Evolutionary conservation across 2,888 invertebrate species (phyloP), one percentile per base, ranked within the genome.

Genomic region (Leucania comma): DNA sequence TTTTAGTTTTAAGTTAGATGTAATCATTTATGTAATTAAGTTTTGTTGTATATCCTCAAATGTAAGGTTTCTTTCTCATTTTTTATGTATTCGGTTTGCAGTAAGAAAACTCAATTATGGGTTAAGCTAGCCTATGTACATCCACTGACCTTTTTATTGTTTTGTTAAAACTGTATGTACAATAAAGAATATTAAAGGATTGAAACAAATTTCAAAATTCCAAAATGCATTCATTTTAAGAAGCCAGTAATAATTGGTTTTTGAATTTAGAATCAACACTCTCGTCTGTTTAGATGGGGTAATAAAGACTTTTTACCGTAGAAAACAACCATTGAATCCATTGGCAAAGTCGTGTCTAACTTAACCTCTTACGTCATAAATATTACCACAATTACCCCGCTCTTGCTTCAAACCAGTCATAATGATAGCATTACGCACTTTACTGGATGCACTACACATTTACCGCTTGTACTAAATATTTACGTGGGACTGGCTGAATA

Each of bases 401-500:
- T 51, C n/a, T 46, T 42, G 20, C 14, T 20, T 1, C 6, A 48
- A 48, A 38, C 53, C 20, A 22, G 22, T 54, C 5, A 46, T 35
- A 63, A 14, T 57, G 14, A 22, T 35, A 35, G 5, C 8, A 57
- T 35, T 57, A 57, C 22, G 14, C n/a, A 26, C n/a, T 12, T 54
- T 22, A 35, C 32, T 26, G 29, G 12, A 6, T 26, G 3, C 57
- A 12, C n/a, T 24, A 38, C 35, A 32, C 17, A 10, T 57, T 9
- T 29, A 29, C 50, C 20, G 22, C 50, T 42, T 72, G 64, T 9
- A 2, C 50, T 46, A 17, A 57, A 57, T 72, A 17, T 20, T 5
- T 42, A 64, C 72, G 32, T 57, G 77, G 10, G 14, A 63, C 54
- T 59, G 46, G 56, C 8, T 48, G 72, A 71, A 72, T 61, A 46